Conservation (phyloP, 2,113 vertebrate species). For the Chaenocephalus aceratus region DNA sequence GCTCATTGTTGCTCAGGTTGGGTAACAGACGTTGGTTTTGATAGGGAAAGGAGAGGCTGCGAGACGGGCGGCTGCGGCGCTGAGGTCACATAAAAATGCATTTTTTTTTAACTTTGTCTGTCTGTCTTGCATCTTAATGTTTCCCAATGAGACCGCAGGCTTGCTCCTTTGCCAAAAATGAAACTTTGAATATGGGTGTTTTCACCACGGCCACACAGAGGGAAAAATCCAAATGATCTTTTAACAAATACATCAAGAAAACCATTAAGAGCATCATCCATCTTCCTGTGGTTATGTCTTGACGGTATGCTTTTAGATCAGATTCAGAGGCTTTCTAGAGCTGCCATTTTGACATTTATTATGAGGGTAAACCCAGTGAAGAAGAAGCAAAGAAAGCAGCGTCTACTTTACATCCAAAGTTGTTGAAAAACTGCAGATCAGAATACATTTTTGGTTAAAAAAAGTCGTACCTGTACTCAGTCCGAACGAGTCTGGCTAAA, state of each 20-base stretch:
- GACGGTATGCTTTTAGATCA: neutral
- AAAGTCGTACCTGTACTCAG: too few relatives aligned
- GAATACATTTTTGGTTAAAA: neutral
- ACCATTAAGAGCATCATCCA: neutral
- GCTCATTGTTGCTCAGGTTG: constrained; percentile 57
- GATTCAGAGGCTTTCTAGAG: neutral
- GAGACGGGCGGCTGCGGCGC: constrained; percentile 36
- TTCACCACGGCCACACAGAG: neutral
- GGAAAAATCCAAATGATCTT: constrained; percentile 1
- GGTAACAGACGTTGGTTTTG: constrained; percentile 64
- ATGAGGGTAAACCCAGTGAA: too few relatives aligned
- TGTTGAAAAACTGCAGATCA: neutral
- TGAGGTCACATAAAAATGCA: constrained; percentile 43
- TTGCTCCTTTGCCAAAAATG: neutral
- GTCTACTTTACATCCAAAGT: neutral
- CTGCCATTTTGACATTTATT: too few relatives aligned
- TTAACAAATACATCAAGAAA: neutral
- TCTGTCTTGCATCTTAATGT: constrained; percentile 38
- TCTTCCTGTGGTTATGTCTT: neutral
- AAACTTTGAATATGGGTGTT: neutral
- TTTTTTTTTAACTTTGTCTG: constrained; percentile 43
- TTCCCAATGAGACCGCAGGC: constrained; percentile 47
- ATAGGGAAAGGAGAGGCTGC: constrained; percentile 73
- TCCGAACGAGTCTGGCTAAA: too few relatives aligned
- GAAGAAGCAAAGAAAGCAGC: too few relatives aligned